Evolutionary conservation across 2,113 vertebrate genomes (phyloP), one percentile per base, ranked within the genome.

Genomic region (Triplophysa rosa): DNA sequence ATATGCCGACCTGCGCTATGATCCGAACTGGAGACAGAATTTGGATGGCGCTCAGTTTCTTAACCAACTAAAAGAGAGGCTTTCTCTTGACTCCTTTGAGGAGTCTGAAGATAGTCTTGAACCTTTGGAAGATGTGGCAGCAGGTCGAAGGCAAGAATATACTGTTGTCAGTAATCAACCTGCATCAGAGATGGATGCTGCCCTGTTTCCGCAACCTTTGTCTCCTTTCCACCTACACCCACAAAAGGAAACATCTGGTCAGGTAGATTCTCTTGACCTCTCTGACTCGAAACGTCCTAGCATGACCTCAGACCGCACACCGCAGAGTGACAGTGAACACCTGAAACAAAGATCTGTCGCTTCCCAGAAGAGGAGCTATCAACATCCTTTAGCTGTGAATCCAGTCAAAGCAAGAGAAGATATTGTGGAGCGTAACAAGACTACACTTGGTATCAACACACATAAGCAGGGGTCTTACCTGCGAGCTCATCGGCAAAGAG

Each of bases 351-450:
- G 19, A 8, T 5, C 24, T 33, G 68, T 33, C 26, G 2, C 59
- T 3, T 29, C 24, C 8, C 64, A 72, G 64, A 47, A 8, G 16
- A 81, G 24, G 4, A 49, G 3, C 56, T 54, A 62, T 4, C 79
- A 58, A 42, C 68, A 68, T 58, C 58, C 29, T 21, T 59, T 69
- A 0, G 80, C 83, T 8, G 82, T 64, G 24, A 89, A 82, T 61
- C 86, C 23, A 29, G 52, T 76, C 65, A 89, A 71, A 69, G 67
- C 37, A 16, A 90, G 63, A 29, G 89, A 89, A 63, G 86, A 95
- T 83, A 93, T 96, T 58, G 91, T 98, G 54, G 89, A 93, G 75
- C 93, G 88, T 16, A 99, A 99, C 84, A 98, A 94, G 75, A 67
- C 6, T 66, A 97, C 95, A 29, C 87, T 98, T 83, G 96, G 96